Conservation (phyloP, 1,140 invertebrate genomes). For the Drosophila auraria region DNA sequence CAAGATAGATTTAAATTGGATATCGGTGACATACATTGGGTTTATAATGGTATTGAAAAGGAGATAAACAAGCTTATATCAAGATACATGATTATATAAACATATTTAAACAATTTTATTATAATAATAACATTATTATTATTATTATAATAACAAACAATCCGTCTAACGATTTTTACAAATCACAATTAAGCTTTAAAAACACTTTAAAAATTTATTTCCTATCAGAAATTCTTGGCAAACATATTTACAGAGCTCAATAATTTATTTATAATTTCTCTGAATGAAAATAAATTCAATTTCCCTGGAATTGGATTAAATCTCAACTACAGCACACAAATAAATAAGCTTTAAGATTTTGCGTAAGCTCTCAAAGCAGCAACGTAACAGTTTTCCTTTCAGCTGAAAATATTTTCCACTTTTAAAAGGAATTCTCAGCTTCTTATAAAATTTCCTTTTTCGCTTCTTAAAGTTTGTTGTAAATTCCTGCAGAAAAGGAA, state of each 20-base stretch:
- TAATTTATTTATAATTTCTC: neutral
- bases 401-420: neutral
- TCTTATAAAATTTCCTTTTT: neutral
- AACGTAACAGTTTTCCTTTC: neutral
- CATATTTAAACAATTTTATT: too few relatives aligned
- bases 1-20: neutral
- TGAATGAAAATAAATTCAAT: neutral
- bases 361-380: neutral
- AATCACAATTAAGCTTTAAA: neutral
- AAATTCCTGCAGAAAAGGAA: too few relatives aligned
- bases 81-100: too few relatives aligned
- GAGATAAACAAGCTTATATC: too few relatives aligned
- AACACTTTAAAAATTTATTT: too few relatives aligned
- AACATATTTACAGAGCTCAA: neutral
- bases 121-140: too few relatives aligned
- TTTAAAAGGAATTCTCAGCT: neutral
- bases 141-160: too few relatives aligned
- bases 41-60: neutral
- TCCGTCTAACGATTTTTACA: too few relatives aligned
- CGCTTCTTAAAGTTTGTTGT: conserved; percentile 3
- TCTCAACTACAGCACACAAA: too few relatives aligned
- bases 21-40: neutral
- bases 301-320: neutral
- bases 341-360: neutral
- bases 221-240: neutral